phyloP scores from a whole-genome alignment of 2,888 invertebrate species.

The Galeopsomyia nigrocyanea region DNA sequence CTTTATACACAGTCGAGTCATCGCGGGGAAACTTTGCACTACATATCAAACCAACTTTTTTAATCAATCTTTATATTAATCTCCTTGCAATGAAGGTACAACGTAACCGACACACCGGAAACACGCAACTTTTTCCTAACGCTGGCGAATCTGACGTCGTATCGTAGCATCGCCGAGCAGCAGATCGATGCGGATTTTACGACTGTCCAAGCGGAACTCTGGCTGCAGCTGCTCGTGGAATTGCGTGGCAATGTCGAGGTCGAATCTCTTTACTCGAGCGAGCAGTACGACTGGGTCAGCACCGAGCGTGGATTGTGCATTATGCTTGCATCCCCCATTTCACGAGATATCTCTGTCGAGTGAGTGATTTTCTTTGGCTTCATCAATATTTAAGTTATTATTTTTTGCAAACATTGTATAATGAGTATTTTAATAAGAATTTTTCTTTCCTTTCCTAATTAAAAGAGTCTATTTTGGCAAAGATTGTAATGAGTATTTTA shows the following conservation, averaged over 20 bases:
- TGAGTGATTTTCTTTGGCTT: conserved; percentile 23
- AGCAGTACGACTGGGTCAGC: conserved; percentile 47
- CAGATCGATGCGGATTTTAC: conserved; percentile 48
- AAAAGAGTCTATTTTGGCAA: background rate
- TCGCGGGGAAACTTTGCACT: background rate
- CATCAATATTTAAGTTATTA: too few species aligned
- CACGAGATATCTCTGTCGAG: conserved; percentile 51
- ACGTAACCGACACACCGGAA: conserved; percentile 51
- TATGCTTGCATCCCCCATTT: conserved; percentile 40
- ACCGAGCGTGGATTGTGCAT: conserved; percentile 57
- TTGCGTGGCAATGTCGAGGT: conserved; percentile 46
- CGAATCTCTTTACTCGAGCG: conserved; percentile 6
- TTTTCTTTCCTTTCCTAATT: background rate
- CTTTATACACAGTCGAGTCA: too few species aligned
- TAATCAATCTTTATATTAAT: too few species aligned
- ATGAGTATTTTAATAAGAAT: too few species aligned
- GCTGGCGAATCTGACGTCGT: conserved; percentile 50
- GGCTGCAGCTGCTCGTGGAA: conserved; percentile 56
- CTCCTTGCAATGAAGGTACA: conserved; percentile 49
- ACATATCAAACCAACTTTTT: too few species aligned
- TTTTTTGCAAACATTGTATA: too few species aligned
- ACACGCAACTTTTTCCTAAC: conserved; percentile 53
- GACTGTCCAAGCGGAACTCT: conserved; percentile 50
- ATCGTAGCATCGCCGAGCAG: conserved; percentile 40
- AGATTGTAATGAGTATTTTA: background rate